Base-by-base conservation (phyloP, 2,113 vertebrate species). In the Phylloscopus trochilus region DNA sequence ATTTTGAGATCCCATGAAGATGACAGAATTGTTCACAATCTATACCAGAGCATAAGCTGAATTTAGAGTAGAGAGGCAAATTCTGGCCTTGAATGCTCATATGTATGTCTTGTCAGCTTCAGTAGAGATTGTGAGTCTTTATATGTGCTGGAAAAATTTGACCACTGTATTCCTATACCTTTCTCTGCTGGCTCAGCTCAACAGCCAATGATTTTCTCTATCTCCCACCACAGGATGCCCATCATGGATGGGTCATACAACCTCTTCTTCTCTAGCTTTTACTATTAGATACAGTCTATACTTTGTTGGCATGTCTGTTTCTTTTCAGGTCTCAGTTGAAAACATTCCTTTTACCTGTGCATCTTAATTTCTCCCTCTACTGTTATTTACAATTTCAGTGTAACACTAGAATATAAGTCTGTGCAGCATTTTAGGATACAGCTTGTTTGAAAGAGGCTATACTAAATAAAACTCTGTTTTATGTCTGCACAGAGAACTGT, bases 391-490 rank as follows among this genome's bases (percentile, higher is more conserved):
- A 70, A 9, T 88, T 78, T 88, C 75, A 62, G 8, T 80, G 39
- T 80, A 89, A 82, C 52, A 68, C 35, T 87, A 66, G 35, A 52
- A 69, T 83, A 13, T 67, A 93, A 79, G 59, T 91, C 69, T 93
- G 56, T 74, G 63, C 67, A 70, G 33, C 53, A 83, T 94, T 95
- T 89, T 72, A 84, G 59, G 58, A 86, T 78, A 87, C 75, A 83
- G 47, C 17, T 75, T 93, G 35, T 58, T 88, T 96, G 83, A 94
- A 88, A 92, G 37, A 74, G 69, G 39, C 47, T 95, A 5, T 52
- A 69, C 56, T 74, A 80, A 93, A 93, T 87, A 93, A 93, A 94
- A 80, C 35, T 83, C 26, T 80, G 53, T n/a, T 89, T 92, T 92
- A 93, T 95, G 62, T 91, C 87, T 93, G 44, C 59, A 59, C 55